A percentile compares a stretch with the other conserved stretches of the same genome.
Evolutionary conservation across 2,797 vertebrate genomes (phyloP).

Genomic region (Phalanger gymnotis): DNA sequence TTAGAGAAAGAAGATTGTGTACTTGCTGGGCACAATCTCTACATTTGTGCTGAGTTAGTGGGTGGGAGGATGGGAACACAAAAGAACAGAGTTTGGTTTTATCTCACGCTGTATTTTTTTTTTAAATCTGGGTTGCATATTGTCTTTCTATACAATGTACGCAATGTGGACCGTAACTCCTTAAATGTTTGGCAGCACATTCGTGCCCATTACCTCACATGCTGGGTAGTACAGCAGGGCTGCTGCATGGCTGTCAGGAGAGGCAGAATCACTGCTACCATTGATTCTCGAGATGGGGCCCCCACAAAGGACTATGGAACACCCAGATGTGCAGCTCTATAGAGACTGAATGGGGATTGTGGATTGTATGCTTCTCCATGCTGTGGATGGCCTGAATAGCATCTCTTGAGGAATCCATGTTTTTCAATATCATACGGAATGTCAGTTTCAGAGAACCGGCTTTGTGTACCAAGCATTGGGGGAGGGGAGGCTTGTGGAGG

Average conservation of each 20-base stretch:
- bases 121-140: constrained; percentile 55
- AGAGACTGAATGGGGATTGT: constrained; percentile 81
- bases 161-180: constrained; percentile 71
- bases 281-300: constrained; percentile 77
- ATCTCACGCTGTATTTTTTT: constrained; percentile 25
- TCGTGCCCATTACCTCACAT: constrained; percentile 85
- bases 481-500: constrained; percentile 62
- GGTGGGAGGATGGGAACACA: constrained; percentile 56
- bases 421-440: constrained; percentile 44
- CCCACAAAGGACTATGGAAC: constrained; percentile 79
- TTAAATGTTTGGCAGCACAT: constrained; percentile 83
- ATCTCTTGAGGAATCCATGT: constrained; percentile 75
- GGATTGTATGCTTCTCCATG: constrained; percentile 74
- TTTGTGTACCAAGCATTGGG: constrained; percentile 47
- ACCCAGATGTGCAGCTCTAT: constrained; percentile 83
- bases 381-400: constrained; percentile 62
- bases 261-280: constrained; percentile 81
- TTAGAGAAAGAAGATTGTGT: constrained; percentile 51
- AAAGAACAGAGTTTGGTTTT: constrained; percentile 72
- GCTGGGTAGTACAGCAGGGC: constrained; percentile 84
- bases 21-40: constrained; percentile 53
- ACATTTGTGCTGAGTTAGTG: constrained; percentile 48
- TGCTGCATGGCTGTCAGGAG: constrained; percentile 75
- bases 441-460: constrained; percentile 62
- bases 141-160: constrained; percentile 76